These are phyloP conservation scores for Sarcophilus harrisii DNA, from an alignment of 2,797 vertebrate genomes.

Conservation along the genomic window DNA sequence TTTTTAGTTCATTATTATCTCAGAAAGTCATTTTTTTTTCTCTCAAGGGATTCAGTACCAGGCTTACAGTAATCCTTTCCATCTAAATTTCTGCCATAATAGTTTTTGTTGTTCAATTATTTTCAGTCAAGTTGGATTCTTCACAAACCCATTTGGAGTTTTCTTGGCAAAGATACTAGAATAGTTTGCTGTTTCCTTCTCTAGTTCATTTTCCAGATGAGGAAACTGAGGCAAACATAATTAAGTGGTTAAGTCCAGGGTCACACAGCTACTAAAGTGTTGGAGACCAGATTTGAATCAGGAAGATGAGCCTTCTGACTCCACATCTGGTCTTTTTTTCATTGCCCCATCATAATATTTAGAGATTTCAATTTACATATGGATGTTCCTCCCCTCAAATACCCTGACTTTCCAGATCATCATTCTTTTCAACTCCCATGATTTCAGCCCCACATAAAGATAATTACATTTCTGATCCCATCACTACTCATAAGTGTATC, in stretches of 20 bases:
- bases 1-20: background rate
- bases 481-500: background rate
- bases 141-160: background rate
- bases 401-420: background rate
- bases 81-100: background rate
- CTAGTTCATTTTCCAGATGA: background rate
- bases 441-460: background rate
- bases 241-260: background rate
- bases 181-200: background rate
- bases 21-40: background rate
- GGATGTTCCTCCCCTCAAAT: background rate
- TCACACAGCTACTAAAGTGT: background rate
- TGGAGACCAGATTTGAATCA: background rate
- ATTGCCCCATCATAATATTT: background rate
- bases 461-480: background rate
- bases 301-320: background rate
- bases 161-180: background rate
- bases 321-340: background rate
- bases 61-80: background rate
- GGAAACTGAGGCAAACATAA: background rate
- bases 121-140: background rate
- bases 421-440: background rate
- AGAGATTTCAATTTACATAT: background rate
- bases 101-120: background rate
- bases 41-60: background rate